Base-by-base conservation (phyloP, 1,140 invertebrate species). In the Druon quercuslanigerum region DNA sequence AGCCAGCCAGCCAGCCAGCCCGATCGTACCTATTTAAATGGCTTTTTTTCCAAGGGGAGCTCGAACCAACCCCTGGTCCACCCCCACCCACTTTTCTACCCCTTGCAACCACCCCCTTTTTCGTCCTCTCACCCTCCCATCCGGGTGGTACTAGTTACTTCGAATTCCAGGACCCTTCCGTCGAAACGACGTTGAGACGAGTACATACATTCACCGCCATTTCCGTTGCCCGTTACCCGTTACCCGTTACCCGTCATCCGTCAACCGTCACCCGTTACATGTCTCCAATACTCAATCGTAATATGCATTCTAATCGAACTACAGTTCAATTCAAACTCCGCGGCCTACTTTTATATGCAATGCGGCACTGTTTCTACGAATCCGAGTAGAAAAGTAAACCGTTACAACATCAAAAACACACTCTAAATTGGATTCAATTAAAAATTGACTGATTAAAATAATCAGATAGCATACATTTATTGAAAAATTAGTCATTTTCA, bases 21-120 rank as follows among this genome's bases (percentile, higher is more conserved):
- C 81, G 82, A 85, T 87, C 87, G 87, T 89, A 87, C 85, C 88
- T 90, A 90, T 90, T 90, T 90, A 90, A 90, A 90, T 89, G 86
- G 88, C 88, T 90, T 90, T 90, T 90, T 89, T 90, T 89, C 86
- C 85, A 87, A 89, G 87, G 87, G 88, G 85, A 90, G 76, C 82
- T 80, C 71, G 79, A 83, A 86, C 76, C 82, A 88, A 87, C 77
- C 83, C 87, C 76, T 81, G 79, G 77, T 60, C 78, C 73, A 82
- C 74, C 79, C 50, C 78, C 73, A 72, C 71, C 72, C 77, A 74
- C 20, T 46, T 74, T 72, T 74, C 52, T 80, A 82, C 78, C 82
- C 82, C 76, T 79, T 75, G 12, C 17, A 66, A 74, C 79, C 71
- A 73, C 83, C 74, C 78, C 56, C 79, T 60, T 72, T n/a, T 75